Evolutionary conservation across 2,113 vertebrate species (phyloP).

Genomic region (Anhinga anhinga): DNA sequence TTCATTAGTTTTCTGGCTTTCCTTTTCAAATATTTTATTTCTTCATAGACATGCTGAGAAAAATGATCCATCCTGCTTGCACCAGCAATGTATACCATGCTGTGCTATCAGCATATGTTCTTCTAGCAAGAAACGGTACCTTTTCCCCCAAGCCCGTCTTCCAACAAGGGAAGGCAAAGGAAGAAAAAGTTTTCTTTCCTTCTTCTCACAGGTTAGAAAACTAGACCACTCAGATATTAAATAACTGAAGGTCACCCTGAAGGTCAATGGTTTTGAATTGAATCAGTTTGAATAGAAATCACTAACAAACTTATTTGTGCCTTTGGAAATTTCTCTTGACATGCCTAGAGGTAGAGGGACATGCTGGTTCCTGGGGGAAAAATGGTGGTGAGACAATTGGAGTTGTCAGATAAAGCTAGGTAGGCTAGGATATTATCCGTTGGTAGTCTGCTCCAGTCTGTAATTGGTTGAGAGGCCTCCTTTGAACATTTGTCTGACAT

Average conservation of each 20-base stretch:
- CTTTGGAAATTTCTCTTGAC: neutral
- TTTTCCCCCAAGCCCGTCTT: neutral
- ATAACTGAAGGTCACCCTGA: neutral
- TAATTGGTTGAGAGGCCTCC: slow-evolving; percentile 11
- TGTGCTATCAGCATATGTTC: neutral
- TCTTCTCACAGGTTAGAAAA: neutral
- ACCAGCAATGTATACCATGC: neutral
- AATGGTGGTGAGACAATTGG: neutral
- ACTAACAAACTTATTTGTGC: neutral
- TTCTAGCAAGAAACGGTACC: neutral
- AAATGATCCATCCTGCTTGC: neutral
- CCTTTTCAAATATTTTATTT: slow-evolving; percentile 53
- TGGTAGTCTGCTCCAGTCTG: neutral
- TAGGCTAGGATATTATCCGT: neutral
- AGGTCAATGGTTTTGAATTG: neutral
- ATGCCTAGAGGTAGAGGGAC: neutral
- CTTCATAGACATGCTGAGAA: neutral
- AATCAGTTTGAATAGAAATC: slow-evolving; percentile 17
- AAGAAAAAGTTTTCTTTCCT: neutral
- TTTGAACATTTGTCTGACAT: slow-evolving; percentile 45
- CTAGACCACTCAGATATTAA: neutral
- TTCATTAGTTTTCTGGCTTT: slow-evolving; percentile 61
- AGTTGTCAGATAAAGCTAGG: neutral
- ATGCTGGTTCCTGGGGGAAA: neutral
- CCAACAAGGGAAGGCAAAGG: neutral